These are phyloP conservation scores for Hypsopygia costalis DNA, from an alignment of 2,888 invertebrate species.

Conservation along the genomic window DNA sequence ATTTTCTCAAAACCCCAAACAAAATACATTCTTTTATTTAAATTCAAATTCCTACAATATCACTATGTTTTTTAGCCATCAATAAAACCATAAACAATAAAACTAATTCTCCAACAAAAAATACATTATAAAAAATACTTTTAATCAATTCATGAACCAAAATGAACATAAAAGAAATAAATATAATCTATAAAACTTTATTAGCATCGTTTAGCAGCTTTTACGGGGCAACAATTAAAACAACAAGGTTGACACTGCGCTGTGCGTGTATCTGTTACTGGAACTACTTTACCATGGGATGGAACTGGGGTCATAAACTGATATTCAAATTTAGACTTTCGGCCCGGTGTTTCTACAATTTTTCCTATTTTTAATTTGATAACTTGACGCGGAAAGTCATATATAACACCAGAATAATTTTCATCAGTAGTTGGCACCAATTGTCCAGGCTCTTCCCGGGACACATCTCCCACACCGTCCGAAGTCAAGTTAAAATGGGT, in stretches of 20 bases:
- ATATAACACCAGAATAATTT: conserved; percentile 57
- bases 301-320: conserved; percentile 62
- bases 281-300: conserved; percentile 40
- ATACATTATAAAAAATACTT: neutral
- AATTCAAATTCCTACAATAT: too few species aligned
- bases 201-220: neutral
- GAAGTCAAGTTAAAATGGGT: conserved; percentile 64
- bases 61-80: too few species aligned
- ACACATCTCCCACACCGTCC: conserved; percentile 61
- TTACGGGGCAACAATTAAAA: conserved; percentile 33
- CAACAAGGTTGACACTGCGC: conserved; percentile 53
- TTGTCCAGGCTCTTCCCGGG: conserved; percentile 61
- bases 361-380: conserved; percentile 63
- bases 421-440: conserved; percentile 42
- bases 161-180: neutral
- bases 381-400: conserved; percentile 59
- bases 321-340: conserved; percentile 65
- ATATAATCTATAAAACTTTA: neutral
- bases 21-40: too few species aligned
- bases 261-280: conserved; percentile 55
- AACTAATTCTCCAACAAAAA: too few species aligned
- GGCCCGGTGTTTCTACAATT: conserved; percentile 58
- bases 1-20: too few species aligned
- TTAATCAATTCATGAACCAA: conserved; percentile 3
- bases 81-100: too few species aligned